Base-by-base conservation (phyloP, 2,888 invertebrate genomes). In the Peribatodes rhomboidaria region DNA sequence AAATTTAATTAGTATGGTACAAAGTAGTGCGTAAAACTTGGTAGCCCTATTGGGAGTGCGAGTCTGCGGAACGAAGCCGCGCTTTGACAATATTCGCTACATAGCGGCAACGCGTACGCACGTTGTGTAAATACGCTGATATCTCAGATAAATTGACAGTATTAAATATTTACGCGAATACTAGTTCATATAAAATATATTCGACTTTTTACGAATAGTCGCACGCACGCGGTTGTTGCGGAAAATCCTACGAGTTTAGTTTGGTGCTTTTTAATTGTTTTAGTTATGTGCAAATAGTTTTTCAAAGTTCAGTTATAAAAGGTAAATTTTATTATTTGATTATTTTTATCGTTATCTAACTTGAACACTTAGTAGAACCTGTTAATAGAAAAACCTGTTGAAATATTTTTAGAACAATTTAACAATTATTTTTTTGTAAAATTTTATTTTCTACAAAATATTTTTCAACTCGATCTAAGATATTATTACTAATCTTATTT, bases 41-140 rank as follows among this genome's bases (percentile, higher is more conserved):
- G 31, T 27, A 61, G 31, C 65, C 65, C 65, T 65, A 60, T 6
- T 6, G 22, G n/a, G 47, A 56, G 52, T 27, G 60, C 65, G 54
- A 71, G 71, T 63, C 69, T 72, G 74, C 67, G 67, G 71, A 72
- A 65, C 67, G 62, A 64, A 67, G 67, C 63, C 63, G 61, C 57
- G 50, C 64, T 55, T 78, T 85, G 86, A 86, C 89, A 89, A 89
- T 89, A 89, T 89, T 89, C 85, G 89, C 90, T 82, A 89, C 85
- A 86, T 84, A 81, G 79, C 75, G 76, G 80, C 74, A 76, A 75
- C 76, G 74, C 67, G 68, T 67, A 64, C 70, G 56, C 61, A 60
- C 56, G 55, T 52, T 54, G 53, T 55, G 31, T 52, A 53, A 27
- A 47, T 39, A 50, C 52, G 31, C 7, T 16, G 20, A 50, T 50